Base-by-base conservation (phyloP, 2,113 vertebrate genomes). In the Platysteira castanea region DNA sequence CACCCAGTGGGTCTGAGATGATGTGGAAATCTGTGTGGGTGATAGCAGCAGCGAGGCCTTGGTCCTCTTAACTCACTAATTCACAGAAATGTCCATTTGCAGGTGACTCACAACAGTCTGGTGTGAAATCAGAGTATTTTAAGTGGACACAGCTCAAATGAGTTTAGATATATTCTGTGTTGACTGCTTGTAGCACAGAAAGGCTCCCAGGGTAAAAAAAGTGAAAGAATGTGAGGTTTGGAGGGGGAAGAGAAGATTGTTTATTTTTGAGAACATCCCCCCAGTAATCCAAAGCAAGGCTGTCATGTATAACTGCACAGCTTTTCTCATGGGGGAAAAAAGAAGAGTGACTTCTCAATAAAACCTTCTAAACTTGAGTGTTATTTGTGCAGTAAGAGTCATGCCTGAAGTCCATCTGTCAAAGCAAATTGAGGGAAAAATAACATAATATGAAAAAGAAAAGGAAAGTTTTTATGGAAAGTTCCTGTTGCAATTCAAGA, bases 341-440 rank as follows among this genome's bases (percentile, higher is more conserved):
- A 65, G 30, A 33, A 23, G 21, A 14, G n/a, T 44, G 57, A 7
- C 8, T 80, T 91, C 31, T 33, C 68, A 49, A 19, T 47, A 77
- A 52, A 59, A 65, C 9, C 15, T 74, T 63, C 35, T 74, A 46
- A 60, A 74, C 47, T 37, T 63, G 30, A 37, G 41, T 59, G 64
- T 6, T 77, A 47, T 78, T 78, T 81, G 35, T 37, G 26, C 41
- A 77, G 33, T 63, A 70, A 44, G 54, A 88, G 41, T 63, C 68
- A n/a, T 3, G 2, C 23, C 47, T 69, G 53, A 89, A 84, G 70
- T 73, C 78, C 90, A 87, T 90, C 68, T 90, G 69, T 96, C 95
- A 92, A 81, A 79, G 79, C 87, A 93, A 97, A 95, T 65, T 67
- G 86, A 94, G 37, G 89, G 78, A n/a, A 80, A 96, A 95, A 93